Conservation (phyloP, 2,113 vertebrate genomes). For the Neogale vison region DNA sequence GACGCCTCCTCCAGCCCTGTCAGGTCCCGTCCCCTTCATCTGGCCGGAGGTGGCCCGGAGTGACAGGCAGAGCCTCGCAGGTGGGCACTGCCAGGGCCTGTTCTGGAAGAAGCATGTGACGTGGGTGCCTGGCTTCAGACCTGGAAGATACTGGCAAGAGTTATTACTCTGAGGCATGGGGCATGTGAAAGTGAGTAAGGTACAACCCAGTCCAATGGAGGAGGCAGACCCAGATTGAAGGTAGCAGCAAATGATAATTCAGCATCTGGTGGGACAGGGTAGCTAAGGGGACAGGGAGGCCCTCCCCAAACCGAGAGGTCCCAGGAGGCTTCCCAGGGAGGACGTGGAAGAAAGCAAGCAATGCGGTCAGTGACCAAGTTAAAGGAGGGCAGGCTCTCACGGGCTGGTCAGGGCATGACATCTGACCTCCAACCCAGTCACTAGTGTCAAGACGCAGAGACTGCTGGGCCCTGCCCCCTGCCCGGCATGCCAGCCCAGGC, state of each 20-base stretch:
- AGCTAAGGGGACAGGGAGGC: neutral
- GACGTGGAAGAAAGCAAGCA: neutral
- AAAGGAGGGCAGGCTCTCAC: neutral
- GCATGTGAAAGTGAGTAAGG: fast-evolving
- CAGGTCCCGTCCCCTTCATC: neutral
- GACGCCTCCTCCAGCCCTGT: neutral
- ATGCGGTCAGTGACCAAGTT: fast-evolving
- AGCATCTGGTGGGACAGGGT: neutral
- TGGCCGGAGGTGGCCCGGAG: neutral
- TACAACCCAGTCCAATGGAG: fast-evolving
- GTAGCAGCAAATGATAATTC: neutral
- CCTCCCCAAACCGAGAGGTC: neutral
- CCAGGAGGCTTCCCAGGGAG: neutral
- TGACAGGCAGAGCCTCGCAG: fast-evolving
- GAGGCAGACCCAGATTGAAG: too few species aligned
- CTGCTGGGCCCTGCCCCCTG: neutral
- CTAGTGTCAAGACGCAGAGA: neutral
- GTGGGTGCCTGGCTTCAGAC: fast-evolving
- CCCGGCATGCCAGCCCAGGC: neutral
- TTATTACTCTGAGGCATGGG: too few species aligned
- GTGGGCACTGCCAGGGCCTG: fast-evolving
- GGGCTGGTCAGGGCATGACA: fast-evolving
- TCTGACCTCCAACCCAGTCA: neutral
- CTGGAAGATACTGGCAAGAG: neutral
- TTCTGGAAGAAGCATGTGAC: neutral